A percentile compares a stretch with the other conserved stretches of the same genome.
phyloP scores from a whole-genome alignment of 2,113 vertebrate species.

The Leiothrix lutea region DNA sequence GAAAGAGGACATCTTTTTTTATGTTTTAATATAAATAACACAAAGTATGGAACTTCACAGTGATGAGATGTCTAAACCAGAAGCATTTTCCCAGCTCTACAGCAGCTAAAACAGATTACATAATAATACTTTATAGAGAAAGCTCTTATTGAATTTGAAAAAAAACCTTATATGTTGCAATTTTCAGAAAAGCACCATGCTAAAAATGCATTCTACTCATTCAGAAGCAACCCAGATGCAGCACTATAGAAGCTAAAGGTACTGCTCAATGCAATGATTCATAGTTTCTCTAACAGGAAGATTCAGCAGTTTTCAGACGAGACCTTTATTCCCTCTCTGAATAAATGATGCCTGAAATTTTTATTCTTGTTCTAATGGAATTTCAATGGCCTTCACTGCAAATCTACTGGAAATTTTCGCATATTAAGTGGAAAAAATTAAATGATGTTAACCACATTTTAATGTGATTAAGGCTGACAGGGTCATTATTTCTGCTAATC shows the following conservation, averaged over 20 bases:
- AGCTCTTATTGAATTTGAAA: not conserved
- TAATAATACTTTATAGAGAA: not conserved
- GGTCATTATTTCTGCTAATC: slow-evolving; percentile 99
- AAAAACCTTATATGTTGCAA: not conserved
- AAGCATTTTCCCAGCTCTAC: not conserved
- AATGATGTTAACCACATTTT: slow-evolving; percentile 99
- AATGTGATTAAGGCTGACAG: slow-evolving; percentile 99
- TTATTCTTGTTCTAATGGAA: slow-evolving; percentile 99
- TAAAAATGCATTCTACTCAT: slow-evolving; percentile 49
- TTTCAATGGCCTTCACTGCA: slow-evolving; percentile 99
- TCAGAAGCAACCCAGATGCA: slow-evolving; percentile 52
- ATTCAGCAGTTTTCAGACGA: slow-evolving; percentile 95
- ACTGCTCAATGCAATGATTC: slow-evolving; percentile 85
- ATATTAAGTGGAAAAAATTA: slow-evolving; percentile 99
- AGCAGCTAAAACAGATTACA: not conserved
- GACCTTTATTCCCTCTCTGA: slow-evolving; percentile 94
- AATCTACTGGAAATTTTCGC: slow-evolving; percentile 99
- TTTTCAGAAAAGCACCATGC: slow-evolving; percentile 35
- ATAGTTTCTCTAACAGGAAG: slow-evolving; percentile 89
- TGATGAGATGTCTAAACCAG: not conserved
- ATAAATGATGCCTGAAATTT: slow-evolving; percentile 99
- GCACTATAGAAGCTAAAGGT: slow-evolving; percentile 56
- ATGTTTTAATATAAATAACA: not conserved
- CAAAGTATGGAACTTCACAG: not conserved
- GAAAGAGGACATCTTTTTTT: not conserved